Percentiles rank a stretch among this genome's conserved stretches.
Conservation (phyloP, 2,797 vertebrate genomes). For the Acipenser transmontanus region DNA sequence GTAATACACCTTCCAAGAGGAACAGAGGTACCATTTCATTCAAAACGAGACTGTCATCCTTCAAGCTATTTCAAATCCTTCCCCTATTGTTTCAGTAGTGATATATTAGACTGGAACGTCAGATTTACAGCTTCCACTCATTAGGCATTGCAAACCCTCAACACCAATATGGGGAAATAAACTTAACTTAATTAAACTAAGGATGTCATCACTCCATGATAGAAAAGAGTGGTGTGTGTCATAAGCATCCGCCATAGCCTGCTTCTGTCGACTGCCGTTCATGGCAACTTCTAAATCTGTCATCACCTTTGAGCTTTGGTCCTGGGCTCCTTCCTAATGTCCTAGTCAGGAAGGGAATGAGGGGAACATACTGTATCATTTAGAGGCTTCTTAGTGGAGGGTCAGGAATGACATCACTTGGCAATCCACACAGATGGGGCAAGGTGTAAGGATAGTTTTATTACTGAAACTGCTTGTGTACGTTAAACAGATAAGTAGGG, state of each 20-base stretch:
- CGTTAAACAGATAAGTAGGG: conserved; percentile 60
- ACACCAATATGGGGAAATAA: conserved; percentile 61
- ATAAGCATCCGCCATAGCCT: conserved; percentile 79
- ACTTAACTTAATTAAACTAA: conserved; percentile 80
- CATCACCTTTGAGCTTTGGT: conserved; percentile 77
- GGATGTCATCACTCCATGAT: conserved; percentile 91
- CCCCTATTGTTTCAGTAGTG: conserved; percentile 55
- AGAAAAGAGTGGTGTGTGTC: conserved; percentile 75
- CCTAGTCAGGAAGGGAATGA: conserved; percentile 64
- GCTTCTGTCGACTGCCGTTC: conserved; percentile 84
- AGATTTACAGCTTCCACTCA: conserved; percentile 68
- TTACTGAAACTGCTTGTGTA: conserved; percentile 52
- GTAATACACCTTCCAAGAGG: neutral
- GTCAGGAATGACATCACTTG: conserved; percentile 66
- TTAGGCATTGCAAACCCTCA: conserved; percentile 57
- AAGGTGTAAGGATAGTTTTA: conserved; percentile 49
- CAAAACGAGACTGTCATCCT: conserved; percentile 50
- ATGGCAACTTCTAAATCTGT: conserved; percentile 99
- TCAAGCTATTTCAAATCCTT: conserved; percentile 69
- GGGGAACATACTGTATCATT: conserved; percentile 68
- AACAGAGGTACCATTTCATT: conserved; percentile 32
- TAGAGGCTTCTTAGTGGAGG: conserved; percentile 64
- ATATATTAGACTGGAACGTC: conserved; percentile 34
- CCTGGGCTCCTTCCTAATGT: conserved; percentile 65
- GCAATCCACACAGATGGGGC: conserved; percentile 50